Base-by-base conservation (phyloP, 2,113 vertebrate genomes). In the Stegostoma tigrinum region DNA sequence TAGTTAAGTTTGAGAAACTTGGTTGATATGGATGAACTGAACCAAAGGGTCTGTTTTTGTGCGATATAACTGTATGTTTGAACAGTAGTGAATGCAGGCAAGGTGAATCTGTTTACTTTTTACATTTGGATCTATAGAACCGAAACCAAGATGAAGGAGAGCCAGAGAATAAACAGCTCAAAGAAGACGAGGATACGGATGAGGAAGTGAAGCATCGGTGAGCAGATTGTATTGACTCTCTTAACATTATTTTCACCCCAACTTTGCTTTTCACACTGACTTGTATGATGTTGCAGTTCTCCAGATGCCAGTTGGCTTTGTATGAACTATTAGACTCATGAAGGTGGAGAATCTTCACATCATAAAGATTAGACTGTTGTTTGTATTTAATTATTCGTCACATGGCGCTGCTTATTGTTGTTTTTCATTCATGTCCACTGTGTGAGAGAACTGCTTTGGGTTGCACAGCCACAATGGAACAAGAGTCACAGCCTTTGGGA, bases 201-300 rank as follows among this genome's bases (percentile, higher is more conserved):
- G 97, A 97, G 61, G 98, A 97, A 66, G 95, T 97, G 96, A 98
- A 96, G 96, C 98, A 99, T 97, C 98, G 96, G 98, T 99, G 96
- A 96, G 97, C 96, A 95, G 1, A 66, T 87, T 70, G 48, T 19
- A 21, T 4, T 34, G 52, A 90, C 14, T 34, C 5, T 90, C 52
- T 52, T 48, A 89, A 89, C 30, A 52, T 89, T 61, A 89, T 61
- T 90, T 87, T 27, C 10, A 55, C 45, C 0, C 2, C 3, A 27
- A 2, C 55, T 90, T 34, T 30, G 2, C n/a, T 52, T 90, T 90
- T 61, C 52, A n/a, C 52, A 89, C 24, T 14, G 8, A 52, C 48
- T 89, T 12, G 34, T 83, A 83, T n/a, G 34, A 15, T 52, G 45
- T 55, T 87, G 23, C 24, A 87, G 48, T 52, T 87, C 85, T 10